Evolutionary conservation across 2,113 vertebrate species (phyloP), one percentile per base, ranked within the genome.

Genomic region (Anhinga anhinga): DNA sequence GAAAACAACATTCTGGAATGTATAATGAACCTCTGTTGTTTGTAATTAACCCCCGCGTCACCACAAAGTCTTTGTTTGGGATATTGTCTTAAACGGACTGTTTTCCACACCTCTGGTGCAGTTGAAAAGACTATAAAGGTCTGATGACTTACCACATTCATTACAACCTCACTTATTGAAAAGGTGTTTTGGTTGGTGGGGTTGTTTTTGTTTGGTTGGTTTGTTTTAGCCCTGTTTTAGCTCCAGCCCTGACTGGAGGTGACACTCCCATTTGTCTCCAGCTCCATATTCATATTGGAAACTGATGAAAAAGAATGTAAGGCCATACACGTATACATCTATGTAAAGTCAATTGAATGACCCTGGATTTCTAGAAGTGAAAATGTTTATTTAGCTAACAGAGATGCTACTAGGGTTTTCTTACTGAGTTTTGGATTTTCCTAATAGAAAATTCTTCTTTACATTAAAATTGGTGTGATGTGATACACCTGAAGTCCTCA

Each of bases 31-130:
- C 87, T 88, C 85, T 92, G 93, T 97, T 97, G 93, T 97, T 94
- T 97, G 96, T 95, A 97, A 98, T 97, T 97, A 98, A 98, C 96
- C 96, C 94, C 90, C 78, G 7, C 94, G 0, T 94, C 92, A 95
- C 95, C 94, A 91, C 92, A 74, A 88, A 79, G 89, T 50, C 93
- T 97, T 96, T 97, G 72, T 96, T 86, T 77, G 62, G 58, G 72
- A 93, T 91, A 93, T 95, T 94, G 92, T 95, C 94, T 82, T 90
- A 72, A 87, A 84, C 0, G 34, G 92, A 95, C 95, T 73, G 89
- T 96, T 98, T 97, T 97, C 91, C 88, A 90, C 92, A 96, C 78
- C 94, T 90, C 90, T 20, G 0, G 85, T 3, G 18, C 65, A 44
- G 84, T 53, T 90, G 80, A 92, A 91, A 95, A 88, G 74, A 52